phyloP scores from a whole-genome alignment of 2,888 invertebrate genomes.

The Alloplasta piceator region DNA sequence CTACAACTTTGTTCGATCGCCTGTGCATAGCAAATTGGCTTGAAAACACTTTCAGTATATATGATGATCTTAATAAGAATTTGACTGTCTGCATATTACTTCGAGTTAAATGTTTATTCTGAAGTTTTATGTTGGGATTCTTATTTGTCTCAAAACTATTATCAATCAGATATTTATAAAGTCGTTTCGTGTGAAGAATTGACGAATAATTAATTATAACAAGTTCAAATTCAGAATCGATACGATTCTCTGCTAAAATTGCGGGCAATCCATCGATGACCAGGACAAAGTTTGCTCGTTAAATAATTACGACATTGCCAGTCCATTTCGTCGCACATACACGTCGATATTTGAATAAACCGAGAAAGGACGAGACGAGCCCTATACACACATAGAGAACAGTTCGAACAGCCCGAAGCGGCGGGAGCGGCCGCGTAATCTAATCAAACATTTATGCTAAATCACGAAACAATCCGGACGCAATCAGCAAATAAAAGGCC shows the following conservation, averaged over 20 bases:
- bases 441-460: constrained; percentile 84
- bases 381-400: constrained; percentile 43
- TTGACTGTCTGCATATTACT: too few species aligned
- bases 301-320: constrained; percentile 77
- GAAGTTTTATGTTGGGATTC: neutral
- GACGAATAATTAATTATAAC: constrained; percentile 4
- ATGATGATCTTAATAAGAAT: too few species aligned
- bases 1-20: too few species aligned
- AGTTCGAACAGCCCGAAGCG: constrained; percentile 50
- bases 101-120: neutral
- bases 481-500: constrained; percentile 83
- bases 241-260: constrained; percentile 18
- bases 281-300: constrained; percentile 68
- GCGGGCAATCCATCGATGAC: constrained; percentile 32
- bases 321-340: constrained; percentile 75
- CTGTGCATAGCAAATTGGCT: too few species aligned
- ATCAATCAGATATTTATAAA: neutral
- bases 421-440: constrained; percentile 73
- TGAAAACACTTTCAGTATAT: too few species aligned
- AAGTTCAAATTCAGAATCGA: constrained; percentile 20
- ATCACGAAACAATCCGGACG: constrained; percentile 84
- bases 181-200: neutral
- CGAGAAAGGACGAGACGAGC: constrained; percentile 42
- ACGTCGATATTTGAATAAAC: constrained; percentile 75
- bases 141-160: neutral